Percentiles rank a stretch among this genome's conserved stretches.
Conservation (phyloP, 2,888 invertebrate genomes). For the Latrodectus elegans region DNA sequence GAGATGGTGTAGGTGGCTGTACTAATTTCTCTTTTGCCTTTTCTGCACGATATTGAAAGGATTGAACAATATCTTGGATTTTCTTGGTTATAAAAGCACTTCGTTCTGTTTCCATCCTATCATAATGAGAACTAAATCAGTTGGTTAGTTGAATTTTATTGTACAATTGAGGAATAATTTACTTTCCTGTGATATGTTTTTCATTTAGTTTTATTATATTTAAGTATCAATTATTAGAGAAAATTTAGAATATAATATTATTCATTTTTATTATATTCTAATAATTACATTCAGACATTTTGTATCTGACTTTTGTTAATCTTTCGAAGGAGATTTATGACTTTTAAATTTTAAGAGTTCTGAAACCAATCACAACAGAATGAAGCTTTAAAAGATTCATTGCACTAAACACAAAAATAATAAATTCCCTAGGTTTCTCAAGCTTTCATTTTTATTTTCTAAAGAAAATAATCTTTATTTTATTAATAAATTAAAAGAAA, state of each 20-base stretch:
- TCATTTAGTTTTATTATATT: no score
- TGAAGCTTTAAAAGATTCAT: no score
- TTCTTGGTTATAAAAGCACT: constrained; percentile 54
- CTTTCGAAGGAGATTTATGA: background rate
- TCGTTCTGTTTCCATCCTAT: constrained; percentile 53
- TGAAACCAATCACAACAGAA: background rate
- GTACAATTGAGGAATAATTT: background rate
- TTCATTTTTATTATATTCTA: no score
- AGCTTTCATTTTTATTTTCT: no score
- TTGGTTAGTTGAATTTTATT: background rate
- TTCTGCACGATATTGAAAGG: constrained; percentile 60
- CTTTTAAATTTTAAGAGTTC: background rate
- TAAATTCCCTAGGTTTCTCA: no score
- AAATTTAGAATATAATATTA: no score
- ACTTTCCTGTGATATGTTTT: background rate
- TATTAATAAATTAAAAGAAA: no score
- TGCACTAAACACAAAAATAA: no score
- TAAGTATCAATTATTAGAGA: no score
- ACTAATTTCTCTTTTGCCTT: constrained; percentile 64
- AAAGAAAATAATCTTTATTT: no score
- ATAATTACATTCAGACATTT: background rate
- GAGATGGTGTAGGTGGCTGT: constrained; percentile 67
- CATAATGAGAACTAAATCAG: background rate
- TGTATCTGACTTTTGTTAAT: background rate
- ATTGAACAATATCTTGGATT: constrained; percentile 64